A percentile compares a stretch with the other conserved stretches of the same genome.
phyloP scores from a whole-genome alignment of 2,113 vertebrate species.

The Desmodus rotundus region DNA sequence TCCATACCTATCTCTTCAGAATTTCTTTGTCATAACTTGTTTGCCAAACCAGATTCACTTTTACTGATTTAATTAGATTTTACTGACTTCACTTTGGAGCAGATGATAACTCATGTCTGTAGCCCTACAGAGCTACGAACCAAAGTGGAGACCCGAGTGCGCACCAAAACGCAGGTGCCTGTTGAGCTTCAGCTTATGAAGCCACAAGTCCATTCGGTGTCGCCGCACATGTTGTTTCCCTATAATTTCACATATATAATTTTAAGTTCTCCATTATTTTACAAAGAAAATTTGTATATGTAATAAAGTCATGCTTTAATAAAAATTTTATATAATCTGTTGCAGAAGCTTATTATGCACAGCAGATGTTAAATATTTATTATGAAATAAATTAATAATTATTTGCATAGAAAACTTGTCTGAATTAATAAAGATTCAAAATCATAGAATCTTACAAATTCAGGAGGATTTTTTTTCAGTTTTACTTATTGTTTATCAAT shows the following conservation, averaged over 20 bases:
- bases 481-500: not conserved
- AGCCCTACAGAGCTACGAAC: not conserved
- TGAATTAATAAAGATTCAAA: not conserved
- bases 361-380: not conserved
- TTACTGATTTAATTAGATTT: too few relatives aligned
- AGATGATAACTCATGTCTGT: not conserved
- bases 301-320: not conserved
- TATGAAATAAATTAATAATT: not conserved
- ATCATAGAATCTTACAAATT: not conserved
- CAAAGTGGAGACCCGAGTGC: not conserved
- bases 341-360: not conserved
- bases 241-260: not conserved
- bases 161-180: accelerated
- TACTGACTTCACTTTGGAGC: too few relatives aligned
- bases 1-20: not conserved
- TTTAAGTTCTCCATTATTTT: not conserved
- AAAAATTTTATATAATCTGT: not conserved
- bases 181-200: not conserved
- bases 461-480: not conserved
- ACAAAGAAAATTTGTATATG: not conserved
- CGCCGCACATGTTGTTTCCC: not conserved
- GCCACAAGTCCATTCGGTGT: not conserved
- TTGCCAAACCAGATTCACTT: not conserved
- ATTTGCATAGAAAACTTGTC: not conserved
- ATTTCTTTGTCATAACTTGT: not conserved